phyloP scores from a whole-genome alignment of 2,888 invertebrate species.

The Phlogophora meticulosa region DNA sequence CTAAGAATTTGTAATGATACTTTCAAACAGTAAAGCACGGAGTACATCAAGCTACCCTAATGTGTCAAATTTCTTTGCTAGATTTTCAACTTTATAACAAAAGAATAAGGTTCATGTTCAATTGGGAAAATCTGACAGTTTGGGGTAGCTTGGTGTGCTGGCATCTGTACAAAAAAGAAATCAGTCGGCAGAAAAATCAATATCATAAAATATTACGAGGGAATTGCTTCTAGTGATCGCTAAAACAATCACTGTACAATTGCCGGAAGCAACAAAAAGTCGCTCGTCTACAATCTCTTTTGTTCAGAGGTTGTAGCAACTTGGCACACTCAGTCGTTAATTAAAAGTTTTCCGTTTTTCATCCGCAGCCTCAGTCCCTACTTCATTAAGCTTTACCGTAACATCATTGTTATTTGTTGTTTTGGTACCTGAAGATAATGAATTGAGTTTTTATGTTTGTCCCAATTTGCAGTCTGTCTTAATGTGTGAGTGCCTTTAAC shows the following conservation, averaged over 20 bases:
- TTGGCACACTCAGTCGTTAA: slow-evolving; percentile 44
- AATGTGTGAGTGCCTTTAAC: too few relatives aligned
- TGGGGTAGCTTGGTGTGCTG: too few relatives aligned
- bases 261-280: slow-evolving; percentile 19
- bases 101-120: too few relatives aligned
- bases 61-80: too few relatives aligned
- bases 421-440: slow-evolving; percentile 4
- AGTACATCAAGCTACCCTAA: too few relatives aligned
- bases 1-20: too few relatives aligned
- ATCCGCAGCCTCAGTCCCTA: background rate
- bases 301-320: slow-evolving; percentile 36
- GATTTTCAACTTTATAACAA: too few relatives aligned
- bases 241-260: background rate
- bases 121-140: too few relatives aligned
- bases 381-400: slow-evolving; percentile 6
- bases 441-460: background rate
- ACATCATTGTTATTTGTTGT: slow-evolving; percentile 30
- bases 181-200: too few relatives aligned
- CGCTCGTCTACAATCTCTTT: background rate
- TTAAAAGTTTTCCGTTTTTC: slow-evolving; percentile 54
- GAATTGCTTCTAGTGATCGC: too few relatives aligned
- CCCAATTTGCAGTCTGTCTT: slow-evolving; percentile 1
- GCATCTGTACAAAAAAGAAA: too few relatives aligned
- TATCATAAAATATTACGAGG: background rate
- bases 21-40: too few relatives aligned